These are phyloP conservation scores for Poeciliopsis turneri DNA, from an alignment of 2,797 vertebrate genomes.

Conservation along the genomic window DNA sequence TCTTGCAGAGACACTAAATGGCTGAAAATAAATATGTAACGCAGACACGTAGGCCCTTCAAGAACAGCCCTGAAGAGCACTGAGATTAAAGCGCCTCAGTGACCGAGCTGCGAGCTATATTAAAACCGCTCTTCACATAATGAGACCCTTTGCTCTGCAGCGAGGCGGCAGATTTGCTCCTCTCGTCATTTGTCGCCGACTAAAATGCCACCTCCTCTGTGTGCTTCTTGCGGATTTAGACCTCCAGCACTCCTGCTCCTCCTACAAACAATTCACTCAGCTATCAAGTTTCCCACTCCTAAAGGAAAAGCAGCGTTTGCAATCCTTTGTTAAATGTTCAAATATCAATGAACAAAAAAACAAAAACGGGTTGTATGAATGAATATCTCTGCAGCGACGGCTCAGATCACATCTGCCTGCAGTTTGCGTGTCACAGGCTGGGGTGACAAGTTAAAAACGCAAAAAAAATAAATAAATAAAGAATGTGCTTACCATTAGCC, in stretches of 20 bases:
- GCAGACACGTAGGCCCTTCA: slow-evolving; percentile 21
- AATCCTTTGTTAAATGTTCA: not conserved
- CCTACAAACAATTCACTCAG: slow-evolving; percentile 25
- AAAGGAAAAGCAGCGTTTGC: slow-evolving; percentile 1
- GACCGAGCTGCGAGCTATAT: slow-evolving; percentile 36
- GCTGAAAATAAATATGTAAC: slow-evolving; percentile 12
- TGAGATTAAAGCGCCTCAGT: slow-evolving; percentile 19
- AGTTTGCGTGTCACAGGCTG: not conserved
- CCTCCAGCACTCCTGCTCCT: slow-evolving; percentile 35
- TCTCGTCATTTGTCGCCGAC: slow-evolving; percentile 51
- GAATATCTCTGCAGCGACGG: not conserved
- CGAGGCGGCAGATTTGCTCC: slow-evolving; percentile 33
- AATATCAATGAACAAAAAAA: not conserved
- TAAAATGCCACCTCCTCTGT: slow-evolving; percentile 53
- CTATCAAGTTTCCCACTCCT: slow-evolving; percentile 28
- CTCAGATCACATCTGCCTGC: not conserved
- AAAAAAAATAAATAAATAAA: no score
- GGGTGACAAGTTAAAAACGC: not conserved
- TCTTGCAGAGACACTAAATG: not conserved
- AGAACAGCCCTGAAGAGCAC: slow-evolving; percentile 20
- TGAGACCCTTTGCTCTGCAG: slow-evolving; percentile 51
- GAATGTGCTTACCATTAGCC: not conserved
- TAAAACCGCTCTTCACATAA: slow-evolving; percentile 49
- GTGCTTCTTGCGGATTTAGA: slow-evolving; percentile 31
- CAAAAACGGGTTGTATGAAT: no score